phyloP scores from a whole-genome alignment of 2,888 invertebrate species.

The Agrotis clavis region DNA sequence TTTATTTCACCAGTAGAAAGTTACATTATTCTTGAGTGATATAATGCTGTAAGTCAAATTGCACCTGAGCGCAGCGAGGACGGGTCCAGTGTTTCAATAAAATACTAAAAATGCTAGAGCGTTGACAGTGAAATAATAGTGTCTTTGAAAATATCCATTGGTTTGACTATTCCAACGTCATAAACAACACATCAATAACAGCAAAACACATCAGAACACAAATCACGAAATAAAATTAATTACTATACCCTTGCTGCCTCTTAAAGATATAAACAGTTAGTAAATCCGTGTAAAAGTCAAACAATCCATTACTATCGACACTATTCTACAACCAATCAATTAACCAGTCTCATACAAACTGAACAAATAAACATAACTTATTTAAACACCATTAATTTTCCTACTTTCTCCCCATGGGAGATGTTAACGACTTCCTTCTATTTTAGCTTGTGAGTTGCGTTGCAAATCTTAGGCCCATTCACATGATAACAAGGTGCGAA shows the following conservation, averaged over 20 bases:
- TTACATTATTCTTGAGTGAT: too few species aligned
- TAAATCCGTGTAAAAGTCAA: conserved; percentile 24
- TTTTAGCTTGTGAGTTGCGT: conserved; percentile 65
- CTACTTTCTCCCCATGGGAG: conserved; percentile 69
- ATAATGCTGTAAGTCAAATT: too few species aligned
- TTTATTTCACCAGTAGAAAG: too few species aligned
- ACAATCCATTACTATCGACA: conserved; percentile 23
- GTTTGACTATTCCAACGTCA: too few species aligned
- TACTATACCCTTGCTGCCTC: not conserved
- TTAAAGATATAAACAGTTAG: conserved; percentile 15
- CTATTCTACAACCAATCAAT: conserved; percentile 33
- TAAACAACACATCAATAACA: not conserved
- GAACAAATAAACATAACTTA: conserved; percentile 58
- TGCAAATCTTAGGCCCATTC: conserved; percentile 71
- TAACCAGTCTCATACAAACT: conserved; percentile 24
- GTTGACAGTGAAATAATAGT: too few species aligned
- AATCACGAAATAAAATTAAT: conserved; percentile 3
- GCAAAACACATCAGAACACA: not conserved
- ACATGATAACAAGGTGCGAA: conserved; percentile 71
- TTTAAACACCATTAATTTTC: conserved; percentile 68
- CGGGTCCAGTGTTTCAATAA: too few species aligned
- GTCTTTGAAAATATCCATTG: too few species aligned
- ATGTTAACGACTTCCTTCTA: conserved; percentile 71
- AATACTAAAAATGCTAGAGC: too few species aligned
- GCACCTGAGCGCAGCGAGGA: too few species aligned